A percentile compares a stretch with the other conserved stretches of the same genome.
These are phyloP conservation scores for Diaprepes abbreviatus DNA, from an alignment of 2,888 invertebrate genomes.

Conservation along the genomic window DNA sequence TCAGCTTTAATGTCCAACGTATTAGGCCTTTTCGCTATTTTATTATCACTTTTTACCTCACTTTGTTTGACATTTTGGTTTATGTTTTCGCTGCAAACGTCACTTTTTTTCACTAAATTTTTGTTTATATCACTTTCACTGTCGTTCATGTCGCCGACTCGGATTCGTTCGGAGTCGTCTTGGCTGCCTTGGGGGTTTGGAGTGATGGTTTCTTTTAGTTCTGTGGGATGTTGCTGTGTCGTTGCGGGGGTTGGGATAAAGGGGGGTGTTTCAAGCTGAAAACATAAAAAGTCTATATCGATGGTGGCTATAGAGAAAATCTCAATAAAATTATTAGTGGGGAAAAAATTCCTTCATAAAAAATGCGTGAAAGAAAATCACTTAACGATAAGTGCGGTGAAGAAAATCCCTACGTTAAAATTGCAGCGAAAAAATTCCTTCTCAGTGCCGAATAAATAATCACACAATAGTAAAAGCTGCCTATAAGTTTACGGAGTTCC, in stretches of 20 bases:
- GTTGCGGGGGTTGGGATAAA: slow-evolving; percentile 52
- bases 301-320: slow-evolving; percentile 11
- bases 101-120: slow-evolving; percentile 52
- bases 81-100: background rate
- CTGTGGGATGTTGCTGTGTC: slow-evolving; percentile 44
- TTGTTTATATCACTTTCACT: slow-evolving; percentile 57
- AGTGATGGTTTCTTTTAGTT: slow-evolving; percentile 49
- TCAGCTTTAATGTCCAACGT: slow-evolving; percentile 56
- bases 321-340: too few relatives aligned
- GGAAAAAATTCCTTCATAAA: too few relatives aligned
- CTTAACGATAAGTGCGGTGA: too few relatives aligned
- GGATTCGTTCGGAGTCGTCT: slow-evolving; percentile 50
- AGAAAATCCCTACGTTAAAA: too few relatives aligned
- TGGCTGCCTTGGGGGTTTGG: slow-evolving; percentile 49
- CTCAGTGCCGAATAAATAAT: too few relatives aligned
- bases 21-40: slow-evolving; percentile 57
- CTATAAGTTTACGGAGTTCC: too few relatives aligned
- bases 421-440: too few relatives aligned
- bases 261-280: slow-evolving; percentile 56
- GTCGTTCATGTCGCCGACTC: slow-evolving; percentile 61
- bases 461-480: too few relatives aligned
- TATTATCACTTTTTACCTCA: slow-evolving; percentile 42
- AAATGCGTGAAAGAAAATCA: too few relatives aligned
- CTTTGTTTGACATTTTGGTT: slow-evolving; percentile 3
- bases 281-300: too few relatives aligned